These are phyloP conservation scores for Eurystomus gularis DNA, from an alignment of 2,113 vertebrate genomes.

Conservation along the genomic window DNA sequence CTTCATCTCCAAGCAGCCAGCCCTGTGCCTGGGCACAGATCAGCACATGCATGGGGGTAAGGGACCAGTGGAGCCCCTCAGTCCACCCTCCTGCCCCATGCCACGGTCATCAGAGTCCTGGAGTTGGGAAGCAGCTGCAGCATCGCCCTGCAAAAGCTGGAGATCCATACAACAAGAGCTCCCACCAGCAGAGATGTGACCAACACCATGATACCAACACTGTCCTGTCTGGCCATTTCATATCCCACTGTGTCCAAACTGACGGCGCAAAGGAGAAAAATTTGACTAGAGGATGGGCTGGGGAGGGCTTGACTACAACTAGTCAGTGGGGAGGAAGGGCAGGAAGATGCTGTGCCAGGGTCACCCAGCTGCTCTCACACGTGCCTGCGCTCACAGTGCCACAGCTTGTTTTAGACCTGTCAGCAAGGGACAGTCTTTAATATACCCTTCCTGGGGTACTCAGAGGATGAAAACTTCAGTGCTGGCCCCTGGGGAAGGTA, in stretches of 20 bases:
- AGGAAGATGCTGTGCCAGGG: background rate
- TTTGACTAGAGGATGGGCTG: background rate
- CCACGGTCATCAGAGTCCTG: background rate
- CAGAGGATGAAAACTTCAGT: background rate
- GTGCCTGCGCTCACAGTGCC: fast-evolving
- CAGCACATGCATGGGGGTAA: fast-evolving
- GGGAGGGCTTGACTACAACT: fast-evolving
- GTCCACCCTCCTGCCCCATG: background rate
- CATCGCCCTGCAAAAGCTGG: background rate
- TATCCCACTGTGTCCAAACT: fast-evolving
- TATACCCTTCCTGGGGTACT: background rate
- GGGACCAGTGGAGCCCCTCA: fast-evolving
- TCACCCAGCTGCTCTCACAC: background rate
- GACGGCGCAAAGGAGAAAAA: fast-evolving
- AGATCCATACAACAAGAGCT: background rate
- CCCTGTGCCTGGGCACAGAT: fast-evolving
- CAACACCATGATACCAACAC: fast-evolving
- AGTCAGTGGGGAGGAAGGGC: background rate
- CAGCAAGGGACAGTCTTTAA: background rate
- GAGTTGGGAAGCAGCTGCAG: background rate
- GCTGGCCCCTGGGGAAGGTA: background rate
- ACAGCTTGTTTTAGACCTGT: background rate
- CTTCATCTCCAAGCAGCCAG: background rate
- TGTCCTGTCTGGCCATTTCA: background rate
- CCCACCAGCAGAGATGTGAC: background rate